Percentiles rank a stretch among this genome's conserved stretches.
Evolutionary conservation across 2,888 invertebrate species (phyloP).

Genomic region (Calephelis perditalis): DNA sequence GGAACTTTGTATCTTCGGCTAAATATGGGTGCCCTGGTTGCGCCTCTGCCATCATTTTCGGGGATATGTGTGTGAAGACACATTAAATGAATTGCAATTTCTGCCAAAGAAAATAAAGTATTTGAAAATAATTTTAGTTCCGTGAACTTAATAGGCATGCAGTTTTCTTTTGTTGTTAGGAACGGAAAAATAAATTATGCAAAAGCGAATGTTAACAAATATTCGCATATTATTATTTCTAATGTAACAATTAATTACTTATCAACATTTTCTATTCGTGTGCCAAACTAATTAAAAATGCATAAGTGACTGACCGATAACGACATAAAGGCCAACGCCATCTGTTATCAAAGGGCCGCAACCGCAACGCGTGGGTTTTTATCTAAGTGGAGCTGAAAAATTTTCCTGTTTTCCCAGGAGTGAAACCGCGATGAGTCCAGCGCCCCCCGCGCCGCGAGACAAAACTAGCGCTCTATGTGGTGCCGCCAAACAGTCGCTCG

Average conservation of each 20-base stretch:
- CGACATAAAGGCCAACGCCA: conserved; percentile 47
- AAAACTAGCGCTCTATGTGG: conserved; percentile 51
- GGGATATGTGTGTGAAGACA: too few relatives aligned
- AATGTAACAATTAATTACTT: neutral
- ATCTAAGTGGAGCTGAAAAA: conserved; percentile 59
- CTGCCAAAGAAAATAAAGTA: too few relatives aligned
- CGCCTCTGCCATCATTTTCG: too few relatives aligned
- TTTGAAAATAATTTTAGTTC: too few relatives aligned
- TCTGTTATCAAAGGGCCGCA: conserved; percentile 56
- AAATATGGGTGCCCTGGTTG: too few relatives aligned
- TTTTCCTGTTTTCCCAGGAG: conserved; percentile 74
- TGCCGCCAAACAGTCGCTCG: conserved; percentile 55
- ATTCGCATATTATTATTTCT: neutral
- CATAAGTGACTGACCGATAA: conserved; percentile 19
- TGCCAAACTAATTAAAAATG: neutral
- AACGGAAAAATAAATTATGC: neutral
- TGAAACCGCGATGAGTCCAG: conserved; percentile 66
- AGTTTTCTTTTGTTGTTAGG: too few relatives aligned
- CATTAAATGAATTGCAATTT: too few relatives aligned
- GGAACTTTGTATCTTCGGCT: too few relatives aligned
- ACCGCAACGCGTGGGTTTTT: conserved; percentile 48
- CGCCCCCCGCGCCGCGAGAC: conserved; percentile 61
- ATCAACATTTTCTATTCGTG: neutral
- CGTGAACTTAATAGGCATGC: too few relatives aligned
- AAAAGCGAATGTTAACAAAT: neutral